Percentiles rank a stretch among this genome's conserved stretches.
phyloP scores from a whole-genome alignment of 2,113 vertebrate genomes.

The Rhinichthys klamathensis region DNA sequence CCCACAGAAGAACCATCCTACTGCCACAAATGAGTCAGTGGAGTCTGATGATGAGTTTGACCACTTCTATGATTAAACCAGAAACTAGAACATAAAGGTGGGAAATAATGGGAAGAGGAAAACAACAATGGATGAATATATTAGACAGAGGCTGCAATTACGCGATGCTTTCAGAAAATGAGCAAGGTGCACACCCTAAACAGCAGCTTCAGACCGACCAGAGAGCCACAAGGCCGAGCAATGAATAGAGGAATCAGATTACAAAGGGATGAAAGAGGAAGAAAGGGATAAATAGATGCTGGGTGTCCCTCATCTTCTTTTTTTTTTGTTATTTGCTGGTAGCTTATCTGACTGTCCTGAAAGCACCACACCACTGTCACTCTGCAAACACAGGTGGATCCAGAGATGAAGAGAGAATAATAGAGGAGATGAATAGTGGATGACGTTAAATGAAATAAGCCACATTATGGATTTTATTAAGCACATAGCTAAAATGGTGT shows the following conservation, averaged over 20 bases:
- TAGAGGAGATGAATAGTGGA: constrained; percentile 50
- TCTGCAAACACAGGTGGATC: constrained; percentile 63
- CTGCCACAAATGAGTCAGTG: background rate
- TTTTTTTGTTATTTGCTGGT: constrained; percentile 55
- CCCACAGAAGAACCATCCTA: background rate
- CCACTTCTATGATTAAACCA: constrained; percentile 70
- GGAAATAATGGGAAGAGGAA: background rate
- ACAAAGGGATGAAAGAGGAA: constrained; percentile 60
- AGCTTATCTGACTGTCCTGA: constrained; percentile 60
- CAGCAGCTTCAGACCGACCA: constrained; percentile 46
- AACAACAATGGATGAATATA: constrained; percentile 4
- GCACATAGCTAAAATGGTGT: background rate
- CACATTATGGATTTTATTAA: constrained; percentile 5
- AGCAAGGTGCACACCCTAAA: constrained; percentile 42
- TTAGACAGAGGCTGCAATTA: constrained; percentile 17
- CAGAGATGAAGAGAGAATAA: constrained; percentile 51
- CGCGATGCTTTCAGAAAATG: constrained; percentile 29
- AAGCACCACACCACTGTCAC: constrained; percentile 58
- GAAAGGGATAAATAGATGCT: constrained; percentile 48
- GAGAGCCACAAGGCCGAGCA: constrained; percentile 36
- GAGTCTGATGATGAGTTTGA: constrained; percentile 72
- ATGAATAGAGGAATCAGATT: constrained; percentile 56
- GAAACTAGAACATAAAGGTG: background rate
- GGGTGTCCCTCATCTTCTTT: constrained; percentile 53
- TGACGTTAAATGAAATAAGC: constrained; percentile 31